Conservation (phyloP, 1,140 invertebrate genomes). For the Acromyrmex charruanus region DNA sequence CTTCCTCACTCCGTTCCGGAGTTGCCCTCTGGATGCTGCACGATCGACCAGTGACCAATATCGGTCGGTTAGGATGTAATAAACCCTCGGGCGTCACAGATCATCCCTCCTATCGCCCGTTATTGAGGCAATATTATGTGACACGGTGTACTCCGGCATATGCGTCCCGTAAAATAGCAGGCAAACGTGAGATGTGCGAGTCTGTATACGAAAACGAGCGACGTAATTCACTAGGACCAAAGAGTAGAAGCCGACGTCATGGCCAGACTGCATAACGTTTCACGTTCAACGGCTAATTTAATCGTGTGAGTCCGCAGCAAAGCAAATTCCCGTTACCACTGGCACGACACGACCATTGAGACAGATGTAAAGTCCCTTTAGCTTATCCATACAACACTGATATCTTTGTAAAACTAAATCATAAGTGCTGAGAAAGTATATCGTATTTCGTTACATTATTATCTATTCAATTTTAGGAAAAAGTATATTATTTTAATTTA, state of each 20-base stretch:
- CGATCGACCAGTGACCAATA: constrained; percentile 74
- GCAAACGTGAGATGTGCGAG: constrained; percentile 62
- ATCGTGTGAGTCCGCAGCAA: constrained; percentile 40
- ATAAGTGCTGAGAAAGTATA: background rate
- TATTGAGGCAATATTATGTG: constrained; percentile 75
- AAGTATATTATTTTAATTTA: background rate
- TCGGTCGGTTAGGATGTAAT: constrained; percentile 73
- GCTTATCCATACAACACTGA: background rate
- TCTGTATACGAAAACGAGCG: constrained; percentile 52
- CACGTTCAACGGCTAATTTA: constrained; percentile 38
- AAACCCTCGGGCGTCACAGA: constrained; percentile 72
- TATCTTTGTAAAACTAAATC: constrained; percentile 18
- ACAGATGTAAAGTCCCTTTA: constrained; percentile 35
- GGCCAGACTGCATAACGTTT: constrained; percentile 53
- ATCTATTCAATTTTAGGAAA: background rate
- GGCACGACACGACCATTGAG: constrained; percentile 25
- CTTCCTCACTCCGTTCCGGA: constrained; percentile 1
- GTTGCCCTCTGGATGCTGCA: constrained; percentile 35
- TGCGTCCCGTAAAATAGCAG: constrained; percentile 62
- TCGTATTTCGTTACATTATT: background rate
- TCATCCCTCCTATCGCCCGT: constrained; percentile 67
- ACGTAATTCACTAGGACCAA: constrained; percentile 46
- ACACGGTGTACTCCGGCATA: constrained; percentile 61
- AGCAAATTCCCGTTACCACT: constrained; percentile 39
- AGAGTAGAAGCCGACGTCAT: constrained; percentile 46